Conservation (phyloP, 2,797 vertebrate genomes). For the Steatocranus sp. region DNA sequence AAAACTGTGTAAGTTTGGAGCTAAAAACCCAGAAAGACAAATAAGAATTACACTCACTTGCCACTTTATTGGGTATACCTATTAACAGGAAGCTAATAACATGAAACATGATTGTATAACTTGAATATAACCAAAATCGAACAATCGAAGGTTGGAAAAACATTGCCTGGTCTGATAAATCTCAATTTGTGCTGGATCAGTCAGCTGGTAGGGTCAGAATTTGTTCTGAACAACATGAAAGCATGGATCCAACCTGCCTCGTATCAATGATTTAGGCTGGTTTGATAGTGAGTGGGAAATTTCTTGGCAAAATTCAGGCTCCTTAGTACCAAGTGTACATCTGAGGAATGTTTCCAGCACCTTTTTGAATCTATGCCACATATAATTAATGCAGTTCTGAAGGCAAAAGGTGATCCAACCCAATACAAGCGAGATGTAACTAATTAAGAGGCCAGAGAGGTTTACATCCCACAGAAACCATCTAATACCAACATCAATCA, state of each 20-base stretch:
- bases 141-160: not conserved
- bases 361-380: not conserved
- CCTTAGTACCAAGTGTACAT: not conserved
- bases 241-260: not conserved
- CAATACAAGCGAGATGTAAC: not conserved
- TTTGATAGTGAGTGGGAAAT: not conserved
- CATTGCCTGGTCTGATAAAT: not conserved
- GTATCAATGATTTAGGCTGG: not conserved
- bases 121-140: not conserved
- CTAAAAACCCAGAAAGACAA: not conserved
- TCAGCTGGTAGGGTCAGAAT: constrained; percentile 24
- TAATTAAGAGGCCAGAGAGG: not conserved
- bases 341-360: not conserved
- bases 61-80: not conserved
- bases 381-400: not conserved
- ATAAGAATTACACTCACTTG: not conserved
- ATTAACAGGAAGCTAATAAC: not conserved
- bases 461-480: not conserved
- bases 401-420: not conserved
- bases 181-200: constrained; percentile 1
- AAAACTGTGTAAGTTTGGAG: not conserved
- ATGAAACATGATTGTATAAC: not conserved
- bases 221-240: constrained; percentile 36
- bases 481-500: not conserved
- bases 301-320: not conserved